Evolutionary conservation across 1,140 invertebrate species (phyloP).

Genomic region (Melanaphis sacchari): DNA sequence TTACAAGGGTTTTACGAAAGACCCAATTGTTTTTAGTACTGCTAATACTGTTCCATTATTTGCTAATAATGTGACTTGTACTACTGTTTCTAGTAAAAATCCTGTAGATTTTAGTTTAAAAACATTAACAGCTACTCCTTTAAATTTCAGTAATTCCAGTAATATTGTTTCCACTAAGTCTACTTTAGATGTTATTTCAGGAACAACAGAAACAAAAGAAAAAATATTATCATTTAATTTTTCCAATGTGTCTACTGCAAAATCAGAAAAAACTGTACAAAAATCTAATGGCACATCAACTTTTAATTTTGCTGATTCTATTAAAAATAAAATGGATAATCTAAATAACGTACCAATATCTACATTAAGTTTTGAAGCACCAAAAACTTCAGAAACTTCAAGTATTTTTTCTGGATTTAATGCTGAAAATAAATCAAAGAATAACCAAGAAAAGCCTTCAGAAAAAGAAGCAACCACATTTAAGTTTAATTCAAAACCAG

Average conservation of each 20-base stretch:
- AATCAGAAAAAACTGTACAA: neutral
- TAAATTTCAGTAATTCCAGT: neutral
- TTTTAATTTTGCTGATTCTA: constrained; percentile 26
- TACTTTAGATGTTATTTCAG: constrained; percentile 26
- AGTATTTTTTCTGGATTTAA: constrained; percentile 23
- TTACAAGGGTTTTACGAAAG: neutral
- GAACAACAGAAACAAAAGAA: constrained; percentile 1
- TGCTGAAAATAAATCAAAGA: constrained; percentile 15
- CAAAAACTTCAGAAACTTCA: constrained; percentile 3
- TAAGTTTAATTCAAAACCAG: constrained; percentile 43
- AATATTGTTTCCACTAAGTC: neutral
- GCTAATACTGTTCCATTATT: neutral
- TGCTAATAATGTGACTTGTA: neutral
- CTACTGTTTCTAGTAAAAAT: neutral
- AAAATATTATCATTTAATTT: constrained; percentile 16
- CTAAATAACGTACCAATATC: neutral
- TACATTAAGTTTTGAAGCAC: neutral
- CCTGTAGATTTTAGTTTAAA: constrained; percentile 43
- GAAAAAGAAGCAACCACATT: constrained; percentile 35
- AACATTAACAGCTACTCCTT: neutral
- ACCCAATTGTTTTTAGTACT: neutral
- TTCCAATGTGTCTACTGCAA: neutral
- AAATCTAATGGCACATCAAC: neutral
- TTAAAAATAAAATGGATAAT: constrained; percentile 38
- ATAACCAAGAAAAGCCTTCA: neutral